Percentiles rank a stretch among this genome's conserved stretches.
phyloP scores from a whole-genome alignment of 2,888 invertebrate species.

The Antitype chi region DNA sequence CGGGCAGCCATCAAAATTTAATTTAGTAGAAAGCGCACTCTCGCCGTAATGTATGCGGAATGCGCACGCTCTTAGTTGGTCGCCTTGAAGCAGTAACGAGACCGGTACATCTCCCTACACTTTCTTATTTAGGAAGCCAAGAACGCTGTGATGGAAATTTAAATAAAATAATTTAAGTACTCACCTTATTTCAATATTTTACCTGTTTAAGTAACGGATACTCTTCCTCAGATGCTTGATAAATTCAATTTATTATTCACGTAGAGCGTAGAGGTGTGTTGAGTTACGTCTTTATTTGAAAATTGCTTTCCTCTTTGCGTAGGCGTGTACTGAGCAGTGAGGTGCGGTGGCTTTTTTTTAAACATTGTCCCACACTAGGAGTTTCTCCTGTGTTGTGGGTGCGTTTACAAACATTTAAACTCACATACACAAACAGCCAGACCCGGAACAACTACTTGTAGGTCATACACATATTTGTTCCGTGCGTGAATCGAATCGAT shows the following conservation, averaged over 20 bases:
- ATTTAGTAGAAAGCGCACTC: conserved; percentile 87
- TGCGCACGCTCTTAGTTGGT: conserved; percentile 68
- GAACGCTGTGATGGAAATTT: conserved; percentile 49
- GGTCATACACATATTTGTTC: no score
- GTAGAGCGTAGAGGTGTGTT: conserved; percentile 40
- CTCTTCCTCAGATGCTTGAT: conserved; percentile 51
- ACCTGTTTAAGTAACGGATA: conserved; percentile 54
- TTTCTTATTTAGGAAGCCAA: conserved; percentile 65
- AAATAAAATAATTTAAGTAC: conserved; percentile 58
- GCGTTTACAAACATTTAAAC: no score
- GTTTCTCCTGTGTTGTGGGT: no score
- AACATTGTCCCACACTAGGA: no score
- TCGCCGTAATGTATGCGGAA: conserved; percentile 83
- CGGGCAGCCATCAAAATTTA: conserved; percentile 86
- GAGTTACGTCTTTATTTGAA: conserved; percentile 58
- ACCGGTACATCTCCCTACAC: conserved; percentile 60
- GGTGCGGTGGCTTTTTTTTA: conserved; percentile 1
- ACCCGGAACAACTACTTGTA: no score
- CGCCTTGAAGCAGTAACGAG: conserved; percentile 65
- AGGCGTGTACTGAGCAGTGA: conserved; percentile 20
- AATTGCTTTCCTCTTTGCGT: conserved; percentile 55
- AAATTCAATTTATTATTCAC: conserved; percentile 65
- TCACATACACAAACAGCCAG: no score
- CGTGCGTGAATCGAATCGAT: no score
- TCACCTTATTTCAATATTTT: conserved; percentile 60